Percentiles rank a stretch among this genome's conserved stretches.
Conservation (phyloP, 1,140 invertebrate species). For the Hestina assimilis region DNA sequence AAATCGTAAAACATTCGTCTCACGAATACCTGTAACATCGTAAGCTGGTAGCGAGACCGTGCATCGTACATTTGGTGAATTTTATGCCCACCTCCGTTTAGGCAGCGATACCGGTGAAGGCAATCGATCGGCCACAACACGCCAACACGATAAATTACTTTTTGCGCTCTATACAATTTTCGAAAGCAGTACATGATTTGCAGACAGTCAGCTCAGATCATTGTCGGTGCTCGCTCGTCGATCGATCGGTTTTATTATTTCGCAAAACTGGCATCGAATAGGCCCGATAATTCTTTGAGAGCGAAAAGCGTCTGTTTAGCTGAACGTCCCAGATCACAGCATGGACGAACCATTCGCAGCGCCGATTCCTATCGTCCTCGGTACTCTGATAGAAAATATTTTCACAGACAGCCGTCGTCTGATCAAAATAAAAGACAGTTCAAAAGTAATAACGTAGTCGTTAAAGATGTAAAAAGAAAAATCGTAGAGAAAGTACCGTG, state of each 20-base stretch:
- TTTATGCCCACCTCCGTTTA: conserved; percentile 69
- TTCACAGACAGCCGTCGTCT: conserved; percentile 30
- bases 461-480: conserved; percentile 56
- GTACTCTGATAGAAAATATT: conserved; percentile 46
- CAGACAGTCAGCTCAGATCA: conserved; percentile 50
- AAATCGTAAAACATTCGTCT: conserved; percentile 19
- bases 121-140: conserved; percentile 65
- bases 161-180: conserved; percentile 63
- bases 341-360: conserved; percentile 49
- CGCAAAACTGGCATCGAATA: conserved; percentile 44
- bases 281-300: conserved; percentile 45
- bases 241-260: conserved; percentile 11
- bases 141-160: conserved; percentile 73
- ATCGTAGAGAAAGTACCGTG: conserved; percentile 55
- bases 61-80: conserved; percentile 52
- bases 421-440: conserved; percentile 32
- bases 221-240: conserved; percentile 37
- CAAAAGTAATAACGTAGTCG: conserved; percentile 40
- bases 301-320: conserved; percentile 59
- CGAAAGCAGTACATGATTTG: conserved; percentile 60
- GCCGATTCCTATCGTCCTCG: conserved; percentile 43
- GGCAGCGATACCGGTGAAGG: conserved; percentile 38
- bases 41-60: conserved; percentile 26
- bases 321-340: conserved; percentile 51
- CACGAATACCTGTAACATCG: conserved; percentile 31